Evolutionary conservation across 2,888 invertebrate genomes (phyloP), one percentile per base, ranked within the genome.

Genomic region (Achlya flavicornis): DNA sequence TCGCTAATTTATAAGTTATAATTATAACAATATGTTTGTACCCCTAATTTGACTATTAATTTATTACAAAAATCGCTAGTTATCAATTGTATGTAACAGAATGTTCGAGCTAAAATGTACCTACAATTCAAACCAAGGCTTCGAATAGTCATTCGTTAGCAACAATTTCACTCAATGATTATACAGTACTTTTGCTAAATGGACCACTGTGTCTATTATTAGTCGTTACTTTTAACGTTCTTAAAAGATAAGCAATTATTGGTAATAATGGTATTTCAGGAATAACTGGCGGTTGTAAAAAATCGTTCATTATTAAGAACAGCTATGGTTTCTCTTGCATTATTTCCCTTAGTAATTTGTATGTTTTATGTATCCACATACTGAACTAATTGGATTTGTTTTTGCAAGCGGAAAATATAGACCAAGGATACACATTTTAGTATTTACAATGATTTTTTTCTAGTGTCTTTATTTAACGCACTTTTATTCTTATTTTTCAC

Each of bases 101-200:
- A 60, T 60, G 19, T 26, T 4, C 10, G 11, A 59, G 10, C 4
- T 16, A 14, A 19, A 19, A 1, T 43, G 12, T 14, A 12, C 26
- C 60, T 14, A 16, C 8, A 35, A 38, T 38, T 38, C 35, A 0
- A 6, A 7, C 6, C 5, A 38, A 10, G 38, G 58, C 38, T 4
- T 38, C 7, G 38, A 16, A 16, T 16, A 32, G 16, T 38, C 14
- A 58, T 5, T 35, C 14, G 14, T 58, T 59, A 10, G 41, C 8
- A 59, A 26, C 60, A 60, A 26, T 60, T 43, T 60, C 26, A 19
- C n/a, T 16, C 8, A 26, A 43, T 60, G 41, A 60, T 60, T 26
- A 12, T 41, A 26, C 19, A 60, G 60, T 41, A 16, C 4, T 60
- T 41, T 41, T 60, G 60, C 60, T n/a, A 60, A 41, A 41, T 41